These are phyloP conservation scores for Decapterus maruadsi DNA, from an alignment of 2,797 vertebrate species.

Conservation along the genomic window DNA sequence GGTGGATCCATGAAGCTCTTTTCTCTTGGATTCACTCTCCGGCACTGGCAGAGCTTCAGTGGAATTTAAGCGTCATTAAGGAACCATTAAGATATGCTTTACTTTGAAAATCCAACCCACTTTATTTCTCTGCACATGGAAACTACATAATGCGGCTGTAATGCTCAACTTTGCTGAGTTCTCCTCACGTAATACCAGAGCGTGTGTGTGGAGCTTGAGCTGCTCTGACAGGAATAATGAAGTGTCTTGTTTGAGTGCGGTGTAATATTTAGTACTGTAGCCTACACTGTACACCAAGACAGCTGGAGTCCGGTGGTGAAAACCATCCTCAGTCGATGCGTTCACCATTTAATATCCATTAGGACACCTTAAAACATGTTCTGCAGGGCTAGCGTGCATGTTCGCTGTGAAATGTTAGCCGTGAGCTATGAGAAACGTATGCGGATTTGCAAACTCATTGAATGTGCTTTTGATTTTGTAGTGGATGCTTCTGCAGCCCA, in stretches of 20 bases:
- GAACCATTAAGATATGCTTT: constrained; percentile 63
- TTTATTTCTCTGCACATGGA: constrained; percentile 57
- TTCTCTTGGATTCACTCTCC: constrained; percentile 59
- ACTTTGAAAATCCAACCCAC: constrained; percentile 58
- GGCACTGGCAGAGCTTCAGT: constrained; percentile 53
- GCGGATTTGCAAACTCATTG: constrained; percentile 30
- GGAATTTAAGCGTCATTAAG: constrained; percentile 66
- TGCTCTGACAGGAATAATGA: constrained; percentile 37
- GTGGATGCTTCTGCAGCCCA: constrained; percentile 33
- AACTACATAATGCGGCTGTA: constrained; percentile 53
- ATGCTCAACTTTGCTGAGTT: constrained; percentile 16
- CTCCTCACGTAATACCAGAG: not conserved
- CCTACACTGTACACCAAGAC: constrained; percentile 6
- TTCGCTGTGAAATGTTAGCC: constrained; percentile 28
- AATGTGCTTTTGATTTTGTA: constrained; percentile 64
- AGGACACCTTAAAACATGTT: constrained; percentile 6
- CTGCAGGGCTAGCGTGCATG: constrained; percentile 10
- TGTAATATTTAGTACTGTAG: constrained; percentile 10
- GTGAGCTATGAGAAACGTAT: constrained; percentile 8
- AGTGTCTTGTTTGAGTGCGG: constrained; percentile 20
- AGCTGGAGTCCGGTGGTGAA: constrained; percentile 10
- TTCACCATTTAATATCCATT: constrained; percentile 23
- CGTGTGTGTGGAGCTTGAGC: constrained; percentile 13
- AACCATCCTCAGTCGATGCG: not conserved
- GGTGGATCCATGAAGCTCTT: constrained; percentile 51